Percentiles rank a stretch among this genome's conserved stretches.
phyloP scores from a whole-genome alignment of 2,888 invertebrate species.

The Pycnomerus fuliginosus region DNA sequence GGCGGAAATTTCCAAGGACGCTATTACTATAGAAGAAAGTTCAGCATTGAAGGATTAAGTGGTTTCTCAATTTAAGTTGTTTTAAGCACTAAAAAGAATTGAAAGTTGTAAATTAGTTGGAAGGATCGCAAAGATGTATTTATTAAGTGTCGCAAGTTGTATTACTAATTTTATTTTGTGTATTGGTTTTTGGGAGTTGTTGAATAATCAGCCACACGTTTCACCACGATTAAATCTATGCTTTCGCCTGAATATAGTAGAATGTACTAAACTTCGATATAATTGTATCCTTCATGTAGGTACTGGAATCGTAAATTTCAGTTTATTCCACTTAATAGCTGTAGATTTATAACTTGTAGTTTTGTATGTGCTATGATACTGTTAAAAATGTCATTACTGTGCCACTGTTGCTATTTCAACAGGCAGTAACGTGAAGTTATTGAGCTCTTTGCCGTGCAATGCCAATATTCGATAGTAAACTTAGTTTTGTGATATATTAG shows the following conservation, averaged over 20 bases:
- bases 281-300: conserved; percentile 10
- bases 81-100: conserved; percentile 33
- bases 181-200: conserved; percentile 15
- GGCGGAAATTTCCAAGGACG: conserved; percentile 43
- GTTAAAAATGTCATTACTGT: conserved; percentile 17
- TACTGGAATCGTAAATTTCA: conserved; percentile 14
- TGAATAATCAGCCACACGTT: conserved; percentile 5
- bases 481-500: conserved; percentile 18
- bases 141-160: conserved; percentile 14
- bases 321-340: conserved; percentile 6
- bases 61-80: conserved; percentile 24
- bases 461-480: conserved; percentile 11
- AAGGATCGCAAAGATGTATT: conserved; percentile 14
- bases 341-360: conserved; percentile 17
- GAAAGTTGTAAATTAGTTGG: conserved; percentile 19
- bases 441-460: conserved; percentile 19
- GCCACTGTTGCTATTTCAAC: conserved; percentile 7
- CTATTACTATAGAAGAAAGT: conserved; percentile 43
- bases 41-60: conserved; percentile 45
- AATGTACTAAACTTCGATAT: conserved; percentile 10
- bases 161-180: conserved; percentile 9
- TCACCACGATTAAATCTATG: no score
- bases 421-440: conserved; percentile 4
- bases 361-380: conserved; percentile 20
- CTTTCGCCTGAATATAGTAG: conserved; percentile 17